Conservation (phyloP, 2,113 vertebrate genomes). For the Pampusana beccarii region DNA sequence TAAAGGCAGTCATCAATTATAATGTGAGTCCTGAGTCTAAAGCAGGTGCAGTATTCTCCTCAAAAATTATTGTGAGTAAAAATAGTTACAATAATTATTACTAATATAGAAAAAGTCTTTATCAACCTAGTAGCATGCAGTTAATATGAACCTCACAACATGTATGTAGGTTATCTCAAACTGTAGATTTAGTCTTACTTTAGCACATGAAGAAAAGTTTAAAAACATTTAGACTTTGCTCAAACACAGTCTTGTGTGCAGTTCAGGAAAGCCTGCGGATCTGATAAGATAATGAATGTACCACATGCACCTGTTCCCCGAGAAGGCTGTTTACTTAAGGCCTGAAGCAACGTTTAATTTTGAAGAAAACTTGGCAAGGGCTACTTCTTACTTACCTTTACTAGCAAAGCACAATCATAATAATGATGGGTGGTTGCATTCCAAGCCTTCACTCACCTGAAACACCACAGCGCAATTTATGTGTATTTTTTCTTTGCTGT, state of each 20-base stretch:
- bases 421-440: background rate
- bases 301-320: constrained; percentile 27
- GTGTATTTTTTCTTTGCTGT: background rate
- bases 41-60: background rate
- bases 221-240: background rate
- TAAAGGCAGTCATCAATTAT: background rate
- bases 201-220: background rate
- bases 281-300: background rate
- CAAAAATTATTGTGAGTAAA: background rate
- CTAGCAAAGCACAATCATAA: background rate
- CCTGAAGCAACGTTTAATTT: constrained; percentile 1
- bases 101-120: background rate
- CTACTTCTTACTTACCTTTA: constrained; percentile 2
- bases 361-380: constrained; percentile 18
- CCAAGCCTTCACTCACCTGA: background rate
- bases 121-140: background rate
- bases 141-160: background rate
- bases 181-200: background rate
- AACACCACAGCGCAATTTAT: background rate
- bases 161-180: background rate
- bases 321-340: constrained; percentile 26
- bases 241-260: background rate
- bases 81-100: background rate
- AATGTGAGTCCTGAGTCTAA: background rate
- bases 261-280: background rate